These are phyloP conservation scores for Porites divaricata DNA, from an alignment of 92 coral and sea anemone genomes.

Conservation along the genomic window DNA sequence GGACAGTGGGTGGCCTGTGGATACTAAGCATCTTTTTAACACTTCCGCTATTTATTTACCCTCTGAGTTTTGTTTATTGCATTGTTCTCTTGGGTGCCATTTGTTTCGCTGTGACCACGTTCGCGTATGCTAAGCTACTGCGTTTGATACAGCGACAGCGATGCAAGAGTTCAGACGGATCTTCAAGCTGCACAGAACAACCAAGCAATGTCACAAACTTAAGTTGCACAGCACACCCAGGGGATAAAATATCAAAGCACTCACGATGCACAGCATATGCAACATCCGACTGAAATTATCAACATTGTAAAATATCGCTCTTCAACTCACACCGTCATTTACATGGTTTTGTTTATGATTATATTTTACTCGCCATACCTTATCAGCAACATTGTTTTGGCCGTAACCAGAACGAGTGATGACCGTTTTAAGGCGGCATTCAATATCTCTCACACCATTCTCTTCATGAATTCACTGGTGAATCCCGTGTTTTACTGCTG, in stretches of 20 bases:
- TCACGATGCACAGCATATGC: background rate
- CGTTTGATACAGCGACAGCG: conserved; percentile 11
- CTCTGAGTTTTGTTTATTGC: conserved; percentile 18
- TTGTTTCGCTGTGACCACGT: conserved; percentile 6
- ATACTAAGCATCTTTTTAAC: background rate
- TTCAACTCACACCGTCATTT: conserved; percentile 6
- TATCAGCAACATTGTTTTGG: conserved; percentile 4
- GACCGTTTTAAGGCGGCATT: conserved; percentile 33
- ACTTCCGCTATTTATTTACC: conserved; percentile 6
- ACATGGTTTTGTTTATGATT: conserved; percentile 9
- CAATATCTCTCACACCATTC: conserved; percentile 30
- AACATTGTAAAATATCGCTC: conserved; percentile 24
- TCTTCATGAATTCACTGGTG: conserved; percentile 20
- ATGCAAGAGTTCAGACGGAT: background rate
- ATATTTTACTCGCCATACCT: conserved; percentile 34
- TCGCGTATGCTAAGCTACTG: conserved; percentile 8
- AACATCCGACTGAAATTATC: background rate
- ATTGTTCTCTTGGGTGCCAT: background rate
- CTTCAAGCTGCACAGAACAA: background rate
- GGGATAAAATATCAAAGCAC: background rate
- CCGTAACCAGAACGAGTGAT: conserved; percentile 13
- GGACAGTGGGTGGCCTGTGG: conserved; percentile 28
- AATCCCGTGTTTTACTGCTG: conserved; percentile 29
- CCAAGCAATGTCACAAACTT: background rate
- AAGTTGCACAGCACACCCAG: background rate